These are phyloP conservation scores for Dysmachus trigonus DNA, from an alignment of 2,888 invertebrate genomes.

Conservation along the genomic window DNA sequence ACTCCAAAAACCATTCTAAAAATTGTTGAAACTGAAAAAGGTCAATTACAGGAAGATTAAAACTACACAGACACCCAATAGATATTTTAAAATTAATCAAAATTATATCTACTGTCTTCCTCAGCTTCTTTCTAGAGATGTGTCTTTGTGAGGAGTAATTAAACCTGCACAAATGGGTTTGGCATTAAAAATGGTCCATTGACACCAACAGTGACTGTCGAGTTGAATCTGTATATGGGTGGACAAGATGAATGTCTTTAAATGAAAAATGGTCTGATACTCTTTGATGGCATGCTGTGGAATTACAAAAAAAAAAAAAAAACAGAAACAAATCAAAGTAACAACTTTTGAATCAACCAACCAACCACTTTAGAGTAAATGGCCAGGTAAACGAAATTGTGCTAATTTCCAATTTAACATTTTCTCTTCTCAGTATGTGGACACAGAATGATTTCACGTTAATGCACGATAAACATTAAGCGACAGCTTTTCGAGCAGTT, in stretches of 20 bases:
- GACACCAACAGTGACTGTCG: background rate
- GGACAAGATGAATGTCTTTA: background rate
- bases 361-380: background rate
- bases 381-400: background rate
- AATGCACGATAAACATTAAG: background rate
- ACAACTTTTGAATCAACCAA: too few relatives aligned
- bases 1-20: too few relatives aligned
- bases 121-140: background rate
- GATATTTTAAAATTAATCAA: background rate
- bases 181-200: background rate
- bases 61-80: background rate
- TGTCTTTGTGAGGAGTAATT: background rate
- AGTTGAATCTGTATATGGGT: background rate
- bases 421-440: background rate
- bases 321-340: too few relatives aligned
- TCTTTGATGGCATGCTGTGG: background rate
- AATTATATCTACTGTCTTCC: background rate
- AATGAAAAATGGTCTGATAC: background rate
- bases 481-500: background rate
- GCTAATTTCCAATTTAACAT: background rate
- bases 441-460: background rate
- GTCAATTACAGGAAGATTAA: background rate
- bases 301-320: background rate
- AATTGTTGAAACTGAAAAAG: background rate
- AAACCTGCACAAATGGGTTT: background rate